A percentile compares a stretch with the other conserved stretches of the same genome.
These are phyloP conservation scores for Panorpa germanica DNA, from an alignment of 2,888 invertebrate genomes.

Conservation along the genomic window DNA sequence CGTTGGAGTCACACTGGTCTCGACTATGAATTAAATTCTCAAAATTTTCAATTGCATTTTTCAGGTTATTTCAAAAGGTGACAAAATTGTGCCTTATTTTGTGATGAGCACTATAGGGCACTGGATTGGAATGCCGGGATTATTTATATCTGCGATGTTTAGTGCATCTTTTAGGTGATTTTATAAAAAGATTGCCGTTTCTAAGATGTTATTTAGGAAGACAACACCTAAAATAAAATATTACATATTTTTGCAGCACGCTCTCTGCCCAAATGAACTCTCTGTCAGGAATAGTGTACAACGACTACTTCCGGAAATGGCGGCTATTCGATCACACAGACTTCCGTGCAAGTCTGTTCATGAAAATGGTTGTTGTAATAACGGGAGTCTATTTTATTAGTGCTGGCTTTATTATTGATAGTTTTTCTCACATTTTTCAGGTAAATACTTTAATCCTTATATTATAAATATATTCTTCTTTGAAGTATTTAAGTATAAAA, in stretches of 20 bases:
- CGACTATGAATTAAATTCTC: too few species aligned
- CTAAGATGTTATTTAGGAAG: neutral
- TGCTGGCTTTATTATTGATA: slow-evolving; percentile 24
- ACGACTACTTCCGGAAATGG: slow-evolving; percentile 30
- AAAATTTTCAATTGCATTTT: slow-evolving; percentile 3
- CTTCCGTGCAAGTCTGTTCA: slow-evolving; percentile 25
- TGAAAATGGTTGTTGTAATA: slow-evolving; percentile 24
- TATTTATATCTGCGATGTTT: slow-evolving; percentile 41
- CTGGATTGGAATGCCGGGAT: slow-evolving; percentile 32
- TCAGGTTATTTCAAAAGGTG: slow-evolving; percentile 20
- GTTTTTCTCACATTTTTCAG: slow-evolving; percentile 29
- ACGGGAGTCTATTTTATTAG: slow-evolving; percentile 38
- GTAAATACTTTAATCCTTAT: too few species aligned
- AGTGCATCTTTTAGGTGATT: slow-evolving; percentile 33
- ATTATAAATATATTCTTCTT: too few species aligned
- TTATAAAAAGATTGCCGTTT: neutral
- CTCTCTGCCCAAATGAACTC: slow-evolving; percentile 36
- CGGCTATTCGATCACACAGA: slow-evolving; percentile 22
- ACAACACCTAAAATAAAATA: neutral
- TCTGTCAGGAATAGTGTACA: slow-evolving; percentile 31
- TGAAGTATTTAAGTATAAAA: too few species aligned
- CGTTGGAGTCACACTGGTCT: too few species aligned
- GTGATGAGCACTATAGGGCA: slow-evolving; percentile 31
- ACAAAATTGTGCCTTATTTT: slow-evolving; percentile 33
- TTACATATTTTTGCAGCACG: slow-evolving; percentile 23